Conservation (phyloP, 2,888 invertebrate genomes). For the Clanis bilineata region DNA sequence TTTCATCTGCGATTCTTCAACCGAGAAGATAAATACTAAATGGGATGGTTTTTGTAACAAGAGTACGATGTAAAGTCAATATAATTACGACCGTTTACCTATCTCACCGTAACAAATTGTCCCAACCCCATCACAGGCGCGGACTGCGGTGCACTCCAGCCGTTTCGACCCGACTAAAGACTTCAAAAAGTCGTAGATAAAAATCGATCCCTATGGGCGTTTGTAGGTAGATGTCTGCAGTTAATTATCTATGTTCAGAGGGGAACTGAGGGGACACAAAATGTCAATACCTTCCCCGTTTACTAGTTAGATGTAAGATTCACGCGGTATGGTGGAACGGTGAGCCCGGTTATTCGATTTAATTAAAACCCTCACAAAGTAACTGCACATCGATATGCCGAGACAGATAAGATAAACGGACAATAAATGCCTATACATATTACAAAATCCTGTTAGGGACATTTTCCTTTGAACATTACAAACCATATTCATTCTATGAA, state of each 20-base stretch:
- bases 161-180: constrained; percentile 51
- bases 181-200: constrained; percentile 74
- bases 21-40: neutral
- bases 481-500: too few relatives aligned
- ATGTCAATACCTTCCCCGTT: constrained; percentile 64
- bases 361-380: constrained; percentile 67
- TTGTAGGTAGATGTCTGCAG: constrained; percentile 71
- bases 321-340: constrained; percentile 58
- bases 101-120: constrained; percentile 74
- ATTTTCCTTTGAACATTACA: too few relatives aligned
- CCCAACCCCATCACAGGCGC: constrained; percentile 62
- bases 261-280: constrained; percentile 61
- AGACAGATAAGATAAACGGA: constrained; percentile 13
- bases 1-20: neutral
- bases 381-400: constrained; percentile 49
- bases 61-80: constrained; percentile 72
- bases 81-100: constrained; percentile 75
- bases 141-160: constrained; percentile 43
- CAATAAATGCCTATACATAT: neutral
- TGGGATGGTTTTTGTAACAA: constrained; percentile 30
- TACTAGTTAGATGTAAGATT: constrained; percentile 54
- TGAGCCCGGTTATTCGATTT: constrained; percentile 73
- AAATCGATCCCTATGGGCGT: constrained; percentile 64
- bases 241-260: constrained; percentile 75
- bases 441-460: too few relatives aligned